Conservation (phyloP, 2,888 invertebrate genomes). For the Phalera bucephala region DNA sequence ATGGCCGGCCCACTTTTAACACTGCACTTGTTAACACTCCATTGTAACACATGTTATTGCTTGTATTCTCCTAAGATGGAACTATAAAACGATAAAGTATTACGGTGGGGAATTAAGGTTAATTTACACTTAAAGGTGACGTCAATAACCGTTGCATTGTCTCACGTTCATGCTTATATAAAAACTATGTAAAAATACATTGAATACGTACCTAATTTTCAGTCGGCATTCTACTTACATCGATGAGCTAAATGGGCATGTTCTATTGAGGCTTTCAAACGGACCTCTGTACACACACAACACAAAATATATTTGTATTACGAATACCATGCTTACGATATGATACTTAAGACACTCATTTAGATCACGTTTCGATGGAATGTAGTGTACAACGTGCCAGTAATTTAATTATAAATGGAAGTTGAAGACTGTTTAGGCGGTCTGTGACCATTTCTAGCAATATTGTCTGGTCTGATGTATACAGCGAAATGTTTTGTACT, state of each 20-base stretch:
- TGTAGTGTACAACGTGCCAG: not conserved
- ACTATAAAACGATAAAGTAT: conserved; percentile 32
- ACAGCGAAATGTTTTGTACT: too few relatives aligned
- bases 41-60: conserved; percentile 59
- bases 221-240: conserved; percentile 20
- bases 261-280: conserved; percentile 17
- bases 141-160: conserved; percentile 60
- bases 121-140: conserved; percentile 32
- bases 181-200: conserved; percentile 23
- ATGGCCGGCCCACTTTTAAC: conserved; percentile 79
- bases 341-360: conserved; percentile 33
- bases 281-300: conserved; percentile 31
- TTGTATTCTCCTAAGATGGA: conserved; percentile 28
- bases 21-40: conserved; percentile 71
- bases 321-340: conserved; percentile 49
- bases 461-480: too few relatives aligned
- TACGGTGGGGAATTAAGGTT: conserved; percentile 37
- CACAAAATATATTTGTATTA: conserved; percentile 21
- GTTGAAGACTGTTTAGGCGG: too few relatives aligned
- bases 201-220: conserved; percentile 38
- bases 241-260: conserved; percentile 22
- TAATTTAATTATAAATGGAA: conserved; percentile 15
- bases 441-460: too few relatives aligned
- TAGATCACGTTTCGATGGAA: conserved; percentile 3
- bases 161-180: conserved; percentile 61